Evolutionary conservation across 2,888 invertebrate genomes (phyloP), one percentile per base, ranked within the genome.

Genomic region (Strigamia transsilvanica): DNA sequence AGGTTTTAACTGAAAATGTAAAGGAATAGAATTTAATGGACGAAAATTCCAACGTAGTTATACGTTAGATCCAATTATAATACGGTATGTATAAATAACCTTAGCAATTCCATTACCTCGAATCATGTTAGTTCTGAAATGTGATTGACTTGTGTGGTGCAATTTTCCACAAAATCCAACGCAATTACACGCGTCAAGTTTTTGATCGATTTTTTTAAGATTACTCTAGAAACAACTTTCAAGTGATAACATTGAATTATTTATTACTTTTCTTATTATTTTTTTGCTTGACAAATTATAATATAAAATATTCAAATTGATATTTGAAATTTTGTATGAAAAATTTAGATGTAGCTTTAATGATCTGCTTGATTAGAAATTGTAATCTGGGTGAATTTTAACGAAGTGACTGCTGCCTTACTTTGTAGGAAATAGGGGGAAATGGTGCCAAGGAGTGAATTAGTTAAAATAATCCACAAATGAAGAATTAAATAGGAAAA

Each of bases 81-180:
- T 61, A 23, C 23, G 61, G n/a, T 5, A 61, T 18, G 61, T 61
- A 61, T 61, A 61, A 61, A 61, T 61, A 61, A 61, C 61, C 18
- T 23, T 15, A 5, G 10, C 18, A 23, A 18, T 61, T 61, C 61
- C 61, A 61, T 61, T 61, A 61, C 18, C 61, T 61, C 15, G 61
- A 61, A 61, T 61, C 61, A 23, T 61, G 21, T 18, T 18, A 61
- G 23, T 61, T 61, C 18, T 61, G 61, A 61, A 61, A 61, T 61
- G 61, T 61, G 61, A 61, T 61, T 61, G 61, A 61, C 61, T 61
- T 61, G 46, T 61, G 61, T 18, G 61, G 61, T 61, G 18, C 61
- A 61, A 61, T 61, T 61, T 61, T 61, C 46, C 61, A 61, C 61
- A 61, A 61, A 61, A 61, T 15, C 15, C 61, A 61, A 23, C 61